Base-by-base conservation (phyloP, 1,140 invertebrate genomes). In the Halesus radiatus region DNA sequence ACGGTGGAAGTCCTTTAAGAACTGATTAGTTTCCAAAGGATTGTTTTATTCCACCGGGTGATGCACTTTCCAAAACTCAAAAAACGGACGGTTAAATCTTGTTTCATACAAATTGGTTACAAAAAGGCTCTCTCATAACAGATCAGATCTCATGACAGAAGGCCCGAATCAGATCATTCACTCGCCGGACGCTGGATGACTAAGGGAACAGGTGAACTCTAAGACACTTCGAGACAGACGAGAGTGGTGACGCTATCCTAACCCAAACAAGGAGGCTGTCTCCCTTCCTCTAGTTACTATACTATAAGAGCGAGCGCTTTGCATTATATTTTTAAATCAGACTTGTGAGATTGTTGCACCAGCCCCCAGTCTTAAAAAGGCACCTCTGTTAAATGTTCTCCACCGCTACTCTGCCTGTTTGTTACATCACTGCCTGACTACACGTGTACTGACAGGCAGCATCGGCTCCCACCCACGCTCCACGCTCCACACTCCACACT, bases 291-390 rank as follows among this genome's bases (percentile, higher is more conserved):
- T 62, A 58, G 45, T 56, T 72, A 80, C 81, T 82, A 80, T 74
- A 73, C 81, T 80, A 80, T 32, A 82, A 78, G 78, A 80, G 75
- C 78, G 81, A 82, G 72, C 78, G 76, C 79, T 64, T 78, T 80
- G 78, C 82, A 64, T 76, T 75, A 78, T 58, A 80, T 79, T 83
- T 83, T 80, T 81, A 81, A 78, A 81, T 84, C 80, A 84, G 79
- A 82, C 83, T 81, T 81, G 83, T 83, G 81, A 83, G 83, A 81
- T 79, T 79, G 81, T 83, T 80, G 79, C 83, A 83, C 80, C 83
- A 81, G 79, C 81, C 83, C 83, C 81, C 84, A 81, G 80, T 81
- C 80, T 81, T 83, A 83, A 80, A 83, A 84, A 84, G 84, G 84
- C 84, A 84, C 84, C 84, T 84, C 82, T 83, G 82, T 84, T 84